Percentiles rank a stretch among this genome's conserved stretches.
Conservation (phyloP, 2,888 invertebrate genomes). For the Pemphredon lugubris region DNA sequence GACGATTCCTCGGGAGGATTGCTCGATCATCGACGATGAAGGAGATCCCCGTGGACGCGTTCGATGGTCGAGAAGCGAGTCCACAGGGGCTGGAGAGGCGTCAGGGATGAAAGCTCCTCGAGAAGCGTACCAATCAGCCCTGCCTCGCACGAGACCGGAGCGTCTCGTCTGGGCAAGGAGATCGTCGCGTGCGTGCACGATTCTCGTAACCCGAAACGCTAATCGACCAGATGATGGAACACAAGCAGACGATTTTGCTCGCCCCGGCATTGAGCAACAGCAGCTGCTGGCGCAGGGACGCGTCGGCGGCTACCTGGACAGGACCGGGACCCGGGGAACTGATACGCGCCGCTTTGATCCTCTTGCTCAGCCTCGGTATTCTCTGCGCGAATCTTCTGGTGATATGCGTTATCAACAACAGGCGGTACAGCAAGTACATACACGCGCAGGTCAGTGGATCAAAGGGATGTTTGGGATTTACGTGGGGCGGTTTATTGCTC, state of each 20-base stretch:
- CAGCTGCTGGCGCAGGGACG: constrained; percentile 89
- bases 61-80: no score
- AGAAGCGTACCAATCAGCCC: no score
- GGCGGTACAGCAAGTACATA: constrained; percentile 91
- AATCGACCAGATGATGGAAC: no score
- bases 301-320: constrained; percentile 82
- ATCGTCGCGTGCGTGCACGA: no score
- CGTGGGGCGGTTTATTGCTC: not conserved
- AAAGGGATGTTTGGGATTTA: not conserved
- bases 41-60: no score
- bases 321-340: constrained; percentile 88
- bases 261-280: constrained; percentile 92
- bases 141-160: no score
- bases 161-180: no score
- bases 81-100: no score
- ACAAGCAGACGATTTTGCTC: constrained; percentile 88
- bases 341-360: constrained; percentile 89
- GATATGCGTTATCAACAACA: constrained; percentile 92
- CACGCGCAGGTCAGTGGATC: constrained; percentile 90
- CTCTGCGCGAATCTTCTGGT: constrained; percentile 90
- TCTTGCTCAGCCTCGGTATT: constrained; percentile 89
- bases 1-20: no score
- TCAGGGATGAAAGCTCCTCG: no score
- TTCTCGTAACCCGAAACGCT: no score
- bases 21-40: no score